Base-by-base conservation (phyloP, 53 echinoderm and acorn worm genomes). In the Echinarachnius parma region DNA sequence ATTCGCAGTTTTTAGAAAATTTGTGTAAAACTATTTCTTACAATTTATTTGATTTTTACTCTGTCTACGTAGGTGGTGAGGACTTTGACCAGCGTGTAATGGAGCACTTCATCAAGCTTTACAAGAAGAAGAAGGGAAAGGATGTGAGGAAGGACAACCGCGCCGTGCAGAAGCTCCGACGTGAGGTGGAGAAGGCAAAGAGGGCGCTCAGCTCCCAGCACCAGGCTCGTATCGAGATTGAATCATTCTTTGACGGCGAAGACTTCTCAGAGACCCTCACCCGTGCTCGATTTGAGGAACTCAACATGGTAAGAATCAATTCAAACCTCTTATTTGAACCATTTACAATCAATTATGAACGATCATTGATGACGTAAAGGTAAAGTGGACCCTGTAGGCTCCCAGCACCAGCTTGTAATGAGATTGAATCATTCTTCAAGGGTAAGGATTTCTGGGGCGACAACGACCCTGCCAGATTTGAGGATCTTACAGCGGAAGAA, bases 61-160 rank as follows among this genome's bases (percentile, higher is more conserved):
- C 14, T 24, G 18, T 36, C 11, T 30, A 32, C 19, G n/a, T 53
- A 92, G 92, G 94, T 65, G 96, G 96, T 87, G 96, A 95, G 65
- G 96, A 95, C 39, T 95, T 95, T 78, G 96, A 95, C 57, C 96
- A 90, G 77, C 91, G 85, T 62, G 96, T 95, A 11, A 95, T 95
- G 96, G 91, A 95, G 20, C 87, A 95, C 37, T 95, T 95, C 78
- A 87, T 95, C 78, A 95, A 95, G 61, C 56, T 95, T 46, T 95
- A 95, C 96, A 95, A 95, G 87, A 95, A 95, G 60, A 95, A 95
- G 87, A 95, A 91, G 77, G 96, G 96, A 33, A 95, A 95, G 78
- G 96, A 95, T 52, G 87, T 87, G 15, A 81, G 91, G 37, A 95
- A 95, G 79, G 96, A 95, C 90, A 95, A 95, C 82, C 82, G 90